Conservation (phyloP, 2,888 invertebrate species). For the Rhagophthalmus giganteus region DNA sequence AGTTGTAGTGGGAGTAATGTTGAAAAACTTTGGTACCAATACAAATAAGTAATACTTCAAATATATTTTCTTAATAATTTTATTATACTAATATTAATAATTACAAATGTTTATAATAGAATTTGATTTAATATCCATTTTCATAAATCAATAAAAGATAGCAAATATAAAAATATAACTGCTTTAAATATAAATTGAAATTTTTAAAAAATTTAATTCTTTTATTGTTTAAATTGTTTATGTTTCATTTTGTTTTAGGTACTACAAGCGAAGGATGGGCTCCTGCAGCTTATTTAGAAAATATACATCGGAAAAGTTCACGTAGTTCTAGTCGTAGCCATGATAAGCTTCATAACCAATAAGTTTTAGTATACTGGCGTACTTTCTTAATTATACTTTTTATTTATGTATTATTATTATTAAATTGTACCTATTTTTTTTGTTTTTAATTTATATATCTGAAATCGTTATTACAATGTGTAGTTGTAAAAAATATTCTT, state of each 20-base stretch:
- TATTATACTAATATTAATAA: too few relatives aligned
- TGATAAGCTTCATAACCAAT: constrained; percentile 55
- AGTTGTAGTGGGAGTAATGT: too few relatives aligned
- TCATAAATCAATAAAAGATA: too few relatives aligned
- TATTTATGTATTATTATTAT: background rate
- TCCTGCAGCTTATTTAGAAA: constrained; percentile 89
- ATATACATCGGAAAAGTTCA: constrained; percentile 72
- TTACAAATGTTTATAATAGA: too few relatives aligned
- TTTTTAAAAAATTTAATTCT: too few relatives aligned
- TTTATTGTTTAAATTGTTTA: too few relatives aligned
- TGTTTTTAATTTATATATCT: background rate
- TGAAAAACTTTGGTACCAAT: too few relatives aligned
- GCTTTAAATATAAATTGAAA: too few relatives aligned
- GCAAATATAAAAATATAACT: too few relatives aligned
- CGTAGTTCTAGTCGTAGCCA: constrained; percentile 72
- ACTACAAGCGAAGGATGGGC: constrained; percentile 87
- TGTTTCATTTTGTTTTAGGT: constrained; percentile 55
- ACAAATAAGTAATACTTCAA: too few relatives aligned
- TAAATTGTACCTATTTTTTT: background rate
- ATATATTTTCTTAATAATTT: too few relatives aligned
- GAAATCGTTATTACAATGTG: background rate
- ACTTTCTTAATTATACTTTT: background rate
- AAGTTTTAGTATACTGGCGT: background rate
- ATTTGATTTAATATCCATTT: too few relatives aligned
- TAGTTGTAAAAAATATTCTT: constrained; percentile 3